Conservation (phyloP, 92 coral and sea anemone species). For the Phenganax subtilis region DNA sequence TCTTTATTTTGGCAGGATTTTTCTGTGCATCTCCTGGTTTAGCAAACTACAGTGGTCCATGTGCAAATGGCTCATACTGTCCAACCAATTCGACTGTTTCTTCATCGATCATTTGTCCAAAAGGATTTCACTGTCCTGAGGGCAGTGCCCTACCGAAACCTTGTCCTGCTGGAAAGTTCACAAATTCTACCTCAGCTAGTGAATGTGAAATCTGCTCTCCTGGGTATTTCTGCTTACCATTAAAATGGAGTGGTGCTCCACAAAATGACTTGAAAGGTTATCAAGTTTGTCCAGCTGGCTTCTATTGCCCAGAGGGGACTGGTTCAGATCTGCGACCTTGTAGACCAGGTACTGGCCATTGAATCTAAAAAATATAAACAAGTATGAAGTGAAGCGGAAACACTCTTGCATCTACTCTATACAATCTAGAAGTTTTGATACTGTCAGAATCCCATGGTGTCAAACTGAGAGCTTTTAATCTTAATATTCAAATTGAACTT, state of each 20-base stretch:
- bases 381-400: too few relatives aligned
- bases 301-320: slow-evolving; percentile 79
- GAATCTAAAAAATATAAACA: too few relatives aligned
- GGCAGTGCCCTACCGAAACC: slow-evolving; percentile 86
- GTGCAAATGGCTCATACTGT: slow-evolving; percentile 80
- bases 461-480: too few relatives aligned
- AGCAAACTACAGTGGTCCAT: slow-evolving; percentile 62
- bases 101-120: slow-evolving; percentile 66
- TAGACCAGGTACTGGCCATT: slow-evolving; percentile 62
- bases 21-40: slow-evolving; percentile 71
- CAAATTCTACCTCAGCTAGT: slow-evolving; percentile 67
- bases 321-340: slow-evolving; percentile 84
- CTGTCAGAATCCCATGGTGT: too few relatives aligned
- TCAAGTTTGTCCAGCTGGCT: slow-evolving; percentile 68
- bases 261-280: slow-evolving; percentile 74
- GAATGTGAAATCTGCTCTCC: slow-evolving; percentile 63
- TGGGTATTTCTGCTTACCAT: slow-evolving; percentile 76
- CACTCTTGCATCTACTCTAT: too few relatives aligned
- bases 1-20: slow-evolving; percentile 53
- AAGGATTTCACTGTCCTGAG: slow-evolving; percentile 84
- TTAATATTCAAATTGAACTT: too few relatives aligned
- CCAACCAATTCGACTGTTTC: slow-evolving; percentile 64
- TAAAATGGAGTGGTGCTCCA: slow-evolving; percentile 46
- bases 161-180: slow-evolving; percentile 76
- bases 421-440: too few relatives aligned